Evolutionary conservation across 2,888 invertebrate species (phyloP), one percentile per base, ranked within the genome.

Genomic region (Pristionchus maxplancki): DNA sequence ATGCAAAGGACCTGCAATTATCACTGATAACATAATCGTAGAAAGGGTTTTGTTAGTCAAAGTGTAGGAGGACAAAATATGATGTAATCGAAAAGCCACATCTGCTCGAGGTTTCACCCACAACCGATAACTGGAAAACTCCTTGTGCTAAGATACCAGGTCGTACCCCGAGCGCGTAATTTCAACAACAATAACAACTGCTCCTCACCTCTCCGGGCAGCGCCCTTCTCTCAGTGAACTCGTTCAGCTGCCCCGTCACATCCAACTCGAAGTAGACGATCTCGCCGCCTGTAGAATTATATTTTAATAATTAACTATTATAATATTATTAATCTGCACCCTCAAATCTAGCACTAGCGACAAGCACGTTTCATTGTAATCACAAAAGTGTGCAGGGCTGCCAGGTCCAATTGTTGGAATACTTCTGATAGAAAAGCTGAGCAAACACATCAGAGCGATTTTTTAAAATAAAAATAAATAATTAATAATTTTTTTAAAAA

Each of bases 191-290:
- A 31, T 28, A 67, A 9, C 31, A 44, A 44, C 44, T 44, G 44
- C n/a, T n/a, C 9, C 50, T 62, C 44, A 87, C 86, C 81, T 88
- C 88, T 88, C 88, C 88, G 11, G 97, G 97, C 97, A 99, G 97
- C 95, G 98, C 97, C 94, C 98, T 98, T 17, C 98, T 96, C 95
- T 99, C 98, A 15, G 98, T 98, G 95, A 98, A 99, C 95, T 99
- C 99, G 95, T 99, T 98, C 85, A 99, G 96, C 95, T 98, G 98
- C 0, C 99, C 99, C 92, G 98, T 97, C 92, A 98, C 97, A 95
- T 99, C 99, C 98, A 99, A 98, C 96, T 99, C 99, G 95, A 99
- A 99, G 96, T 99, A 99, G 74, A 99, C 98, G 89, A 99, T 96
- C 96, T 99, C 99, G 24, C 92, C 93, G 1, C 78, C 78, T 78